Base-by-base conservation (phyloP, 2,797 vertebrate species). In the Chromis chromis region DNA sequence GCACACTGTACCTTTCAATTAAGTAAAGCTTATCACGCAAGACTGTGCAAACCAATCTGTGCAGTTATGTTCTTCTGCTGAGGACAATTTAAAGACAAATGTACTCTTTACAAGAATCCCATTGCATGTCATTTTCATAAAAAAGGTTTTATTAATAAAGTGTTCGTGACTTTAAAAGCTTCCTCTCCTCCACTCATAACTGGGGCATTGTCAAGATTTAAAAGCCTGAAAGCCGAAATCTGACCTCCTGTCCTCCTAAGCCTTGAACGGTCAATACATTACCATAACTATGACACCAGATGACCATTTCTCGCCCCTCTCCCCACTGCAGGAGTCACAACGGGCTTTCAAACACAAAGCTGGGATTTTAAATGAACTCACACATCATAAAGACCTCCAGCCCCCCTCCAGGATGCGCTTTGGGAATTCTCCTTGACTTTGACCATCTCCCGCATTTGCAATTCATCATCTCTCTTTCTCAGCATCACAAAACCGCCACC, bases 281-380 rank as follows among this genome's bases (percentile, higher is more conserved):
- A 93, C 93, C 92, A 94, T 93, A 84, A 92, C 91, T 93, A 92
- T 93, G 86, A 91, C 86, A 89, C 81, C 92, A 91, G 91, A 92
- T 91, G 91, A 94, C 87, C 85, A 79, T 54, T 86, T 80, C 84
- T 77, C 70, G 42, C 84, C 86, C 74, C 75, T 76, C 83, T 78
- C 73, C 63, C 81, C 84, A 70, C 79, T 50, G 1, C 84, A 70
- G 83, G 74, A 89, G 71, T 78, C 89, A 84, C 89, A 68, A 48
- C n/a, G 6, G 82, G 76, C 76, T 79, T 85, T 81, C 74, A 79
- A 88, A 87, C 83, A 92, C 88, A 92, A 89, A 78, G 86, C 70
- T 50, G 1, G 21, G 79, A 85, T 90, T 91, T 88, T 80, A 87
- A 91, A 94, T 91, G 69, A 90, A 93, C 89, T 89, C 76, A 11